A percentile compares a stretch with the other conserved stretches of the same genome.
Conservation (phyloP, 2,888 invertebrate genomes). For the Drosophila tripunctata region DNA sequence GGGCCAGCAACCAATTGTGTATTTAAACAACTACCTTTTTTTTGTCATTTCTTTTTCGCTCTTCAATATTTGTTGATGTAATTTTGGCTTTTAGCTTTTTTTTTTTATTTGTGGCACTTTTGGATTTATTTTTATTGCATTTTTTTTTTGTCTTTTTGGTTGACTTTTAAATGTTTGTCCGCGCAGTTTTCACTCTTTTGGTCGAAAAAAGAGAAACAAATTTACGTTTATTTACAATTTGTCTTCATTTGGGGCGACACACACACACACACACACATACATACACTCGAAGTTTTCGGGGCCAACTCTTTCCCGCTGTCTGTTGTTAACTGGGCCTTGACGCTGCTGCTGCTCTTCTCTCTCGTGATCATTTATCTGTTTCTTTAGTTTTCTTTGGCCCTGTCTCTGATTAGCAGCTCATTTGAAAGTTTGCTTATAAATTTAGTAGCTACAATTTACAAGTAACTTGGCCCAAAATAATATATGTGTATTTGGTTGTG, state of each 20-base stretch:
- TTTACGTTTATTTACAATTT: constrained; percentile 77
- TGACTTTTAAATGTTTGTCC: constrained; percentile 59
- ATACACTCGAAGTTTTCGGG: constrained; percentile 42
- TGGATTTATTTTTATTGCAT: constrained; percentile 43
- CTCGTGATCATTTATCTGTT: constrained; percentile 17
- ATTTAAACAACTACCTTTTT: constrained; percentile 8
- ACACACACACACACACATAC: constrained; percentile 17
- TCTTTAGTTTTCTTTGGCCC: constrained; percentile 29
- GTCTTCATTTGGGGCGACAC: constrained; percentile 71
- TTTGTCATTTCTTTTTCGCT: constrained; percentile 12
- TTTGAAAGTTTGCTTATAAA: constrained; percentile 57
- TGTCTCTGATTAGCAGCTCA: constrained; percentile 65
- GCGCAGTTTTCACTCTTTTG: constrained; percentile 67
- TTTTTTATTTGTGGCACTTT: constrained; percentile 42
- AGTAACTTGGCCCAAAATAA: background rate
- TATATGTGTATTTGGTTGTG: background rate
- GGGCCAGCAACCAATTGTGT: constrained; percentile 15
- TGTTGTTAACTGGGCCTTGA: constrained; percentile 72
- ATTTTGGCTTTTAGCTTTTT: constrained; percentile 36
- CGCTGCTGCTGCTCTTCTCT: constrained; percentile 23
- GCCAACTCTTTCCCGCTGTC: constrained; percentile 52
- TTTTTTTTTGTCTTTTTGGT: constrained; percentile 6
- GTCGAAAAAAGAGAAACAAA: constrained; percentile 37
- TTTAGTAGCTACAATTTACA: constrained; percentile 5
- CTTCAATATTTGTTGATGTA: constrained; percentile 63